Conservation (phyloP, 2,113 vertebrate genomes). For the Polyodon spathula region DNA sequence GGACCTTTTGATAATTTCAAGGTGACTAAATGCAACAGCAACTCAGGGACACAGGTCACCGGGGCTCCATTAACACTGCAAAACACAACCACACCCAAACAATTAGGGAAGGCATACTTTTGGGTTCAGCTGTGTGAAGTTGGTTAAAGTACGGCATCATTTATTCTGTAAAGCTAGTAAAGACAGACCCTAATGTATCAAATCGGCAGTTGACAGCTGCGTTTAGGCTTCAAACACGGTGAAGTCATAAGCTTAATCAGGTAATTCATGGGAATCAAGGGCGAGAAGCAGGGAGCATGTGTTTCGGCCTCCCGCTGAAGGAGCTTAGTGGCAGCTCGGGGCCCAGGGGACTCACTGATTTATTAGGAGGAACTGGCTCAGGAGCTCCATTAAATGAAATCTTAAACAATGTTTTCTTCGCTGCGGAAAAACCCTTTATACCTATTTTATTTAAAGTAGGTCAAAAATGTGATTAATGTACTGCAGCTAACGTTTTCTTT, state of each 20-base stretch:
- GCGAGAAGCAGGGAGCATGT: background rate
- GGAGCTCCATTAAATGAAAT: background rate
- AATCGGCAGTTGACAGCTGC: background rate
- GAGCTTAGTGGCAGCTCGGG: background rate
- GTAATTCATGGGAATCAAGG: background rate
- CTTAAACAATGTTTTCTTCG: conserved; percentile 5
- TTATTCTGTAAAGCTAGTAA: conserved; percentile 4
- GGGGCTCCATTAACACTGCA: too few species aligned
- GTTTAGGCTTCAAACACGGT: background rate
- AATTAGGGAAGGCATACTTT: background rate
- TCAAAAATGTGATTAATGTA: too few species aligned
- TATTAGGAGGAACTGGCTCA: conserved; percentile 4
- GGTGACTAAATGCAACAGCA: too few species aligned
- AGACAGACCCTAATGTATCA: background rate
- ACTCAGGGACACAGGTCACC: background rate
- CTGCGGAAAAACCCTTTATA: background rate
- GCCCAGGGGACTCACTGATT: conserved; percentile 6
- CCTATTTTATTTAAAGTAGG: too few species aligned
- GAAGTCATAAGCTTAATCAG: background rate
- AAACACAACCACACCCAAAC: background rate
- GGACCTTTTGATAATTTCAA: too few species aligned
- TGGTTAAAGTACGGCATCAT: background rate
- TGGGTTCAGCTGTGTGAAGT: background rate
- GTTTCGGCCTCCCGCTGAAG: background rate
- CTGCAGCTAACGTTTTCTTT: too few species aligned